These are phyloP conservation scores for Pomacea maculata DNA, from an alignment of 1,140 invertebrate species.

Conservation along the genomic window DNA sequence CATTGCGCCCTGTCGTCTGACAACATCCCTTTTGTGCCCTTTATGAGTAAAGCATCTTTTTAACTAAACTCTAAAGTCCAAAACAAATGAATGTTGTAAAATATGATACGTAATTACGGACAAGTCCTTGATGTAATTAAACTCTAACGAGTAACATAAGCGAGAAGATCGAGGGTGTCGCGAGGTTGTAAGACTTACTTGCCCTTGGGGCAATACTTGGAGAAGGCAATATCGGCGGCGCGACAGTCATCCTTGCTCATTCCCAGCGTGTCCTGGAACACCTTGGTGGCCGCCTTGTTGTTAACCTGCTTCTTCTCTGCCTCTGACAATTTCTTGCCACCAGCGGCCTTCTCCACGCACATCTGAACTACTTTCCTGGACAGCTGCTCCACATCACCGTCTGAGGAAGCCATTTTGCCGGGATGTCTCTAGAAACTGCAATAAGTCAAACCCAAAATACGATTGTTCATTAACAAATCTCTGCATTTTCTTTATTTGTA, in stretches of 20 bases:
- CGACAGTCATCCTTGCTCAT: not conserved
- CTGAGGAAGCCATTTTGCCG: not conserved
- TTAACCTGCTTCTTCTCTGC: constrained; percentile 11
- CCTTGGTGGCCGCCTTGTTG: constrained; percentile 2
- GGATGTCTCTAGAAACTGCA: too few species aligned
- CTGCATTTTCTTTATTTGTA: too few species aligned
- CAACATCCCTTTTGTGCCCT: too few species aligned
- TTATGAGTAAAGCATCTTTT: too few species aligned
- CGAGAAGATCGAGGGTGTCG: not conserved
- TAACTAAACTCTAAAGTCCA: too few species aligned
- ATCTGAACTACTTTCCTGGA: not conserved
- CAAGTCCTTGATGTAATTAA: not conserved
- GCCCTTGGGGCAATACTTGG: constrained; percentile 16
- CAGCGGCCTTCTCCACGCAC: not conserved
- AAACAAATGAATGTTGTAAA: too few species aligned
- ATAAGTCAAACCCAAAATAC: too few species aligned
- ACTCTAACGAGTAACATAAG: not conserved
- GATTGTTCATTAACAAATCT: too few species aligned
- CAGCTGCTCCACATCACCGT: not conserved
- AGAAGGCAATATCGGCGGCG: constrained; percentile 7
- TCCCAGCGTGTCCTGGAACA: not conserved
- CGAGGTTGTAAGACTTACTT: constrained; percentile 7
- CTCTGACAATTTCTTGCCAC: not conserved
- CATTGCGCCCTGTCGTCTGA: too few species aligned
- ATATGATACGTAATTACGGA: not conserved